Base-by-base conservation (phyloP, 2,888 invertebrate species). In the Conchocele bisecta region DNA sequence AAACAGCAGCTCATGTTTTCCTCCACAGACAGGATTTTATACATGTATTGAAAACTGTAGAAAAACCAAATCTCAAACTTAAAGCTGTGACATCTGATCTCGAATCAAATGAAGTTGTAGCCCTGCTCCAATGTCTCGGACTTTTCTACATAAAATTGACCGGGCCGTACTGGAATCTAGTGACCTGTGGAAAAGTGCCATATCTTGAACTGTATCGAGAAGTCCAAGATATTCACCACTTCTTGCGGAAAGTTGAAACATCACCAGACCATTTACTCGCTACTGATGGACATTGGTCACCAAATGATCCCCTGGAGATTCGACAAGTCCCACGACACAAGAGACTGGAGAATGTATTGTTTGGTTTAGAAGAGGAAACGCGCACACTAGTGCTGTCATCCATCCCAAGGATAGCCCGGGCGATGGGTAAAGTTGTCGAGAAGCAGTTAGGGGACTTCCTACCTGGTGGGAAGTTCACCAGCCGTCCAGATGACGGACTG, bases 161-260 rank as follows among this genome's bases (percentile, higher is more conserved):
- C 3, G 71, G 75, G 13, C 79, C 75, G 22, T 79, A 71, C 41
- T 77, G 76, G 77, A 63, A 63, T 13, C 24, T 72, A 11, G 33
- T 75, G 0, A 50, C 66, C 1, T 20, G 33, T 33, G 39, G 51
- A 3, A 53, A 59, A 13, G 51, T 77, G 0, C 20, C 59, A 11
- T 76, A 80, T 35, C 24, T 80, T 3, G 44, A 72, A 20, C 53
- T 80, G 15, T 58, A 57, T 46, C 15, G 28, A 17, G 22, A 67
- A n/a, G 41, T 72, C 26, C 33, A 28, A 15, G 41, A 31, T 1
- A 20, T 72, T 13, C 13, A 56, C 7, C 11, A 5, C 17, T 68
- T 61, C 20, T 42, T 68, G n/a, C n/a, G n/a, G n/a, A n/a, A n/a
- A n/a, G n/a, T n/a, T n/a, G n/a, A n/a, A n/a, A n/a, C n/a, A n/a